Base-by-base conservation (phyloP, 2,113 vertebrate species). In the Lagenorhynchus albirostris region DNA sequence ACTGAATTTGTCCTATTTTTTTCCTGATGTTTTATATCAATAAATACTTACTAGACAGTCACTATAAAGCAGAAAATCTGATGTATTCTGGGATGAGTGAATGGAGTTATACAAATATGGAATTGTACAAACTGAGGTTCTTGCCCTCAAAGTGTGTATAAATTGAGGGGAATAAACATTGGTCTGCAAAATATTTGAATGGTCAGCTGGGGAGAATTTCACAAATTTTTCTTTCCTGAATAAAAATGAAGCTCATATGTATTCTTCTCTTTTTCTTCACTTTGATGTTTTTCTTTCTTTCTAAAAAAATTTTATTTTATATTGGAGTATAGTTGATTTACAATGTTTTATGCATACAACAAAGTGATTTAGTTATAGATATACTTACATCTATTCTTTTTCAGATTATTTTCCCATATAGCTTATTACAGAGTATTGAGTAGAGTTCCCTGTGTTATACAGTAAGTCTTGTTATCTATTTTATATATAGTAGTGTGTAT, bases 371-470 rank as follows among this genome's bases (percentile, higher is more conserved):
- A 50, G 29, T 50, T 50, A 77, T 31, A 47, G 15, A 31, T 31
- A 47, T 1, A 41, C 6, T 13, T 71, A 13, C 41, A 8, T 31
- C 7, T 18, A 47, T 74, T 21, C 2, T 58, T 50, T 77, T 77
- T 21, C 74, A 77, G 74, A 33, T 33, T 50, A 9, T 77, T 12
- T 50, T 20, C 29, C 9, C 29, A 33, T 50, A 33, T 77, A 21
- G 17, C 8, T 33, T 50, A 77, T 21, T 77, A 11, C 29, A 33
- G 29, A 50, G 29, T 77, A 31, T 21, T 77, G 26, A 20, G 44
- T 50, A 33, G 44, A 50, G 74, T 21, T 50, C 29, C 0, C 0
- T 12, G 29, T 50, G 17, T 17, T 50, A 12, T 20, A 5, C 44
- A 21, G 29, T 21, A 77, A 11, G 17, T 33, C 29, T 33, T 71